Evolutionary conservation across 2,797 vertebrate species (phyloP), one percentile per base, ranked within the genome.

Genomic region (Catamblyrhynchus diadema): DNA sequence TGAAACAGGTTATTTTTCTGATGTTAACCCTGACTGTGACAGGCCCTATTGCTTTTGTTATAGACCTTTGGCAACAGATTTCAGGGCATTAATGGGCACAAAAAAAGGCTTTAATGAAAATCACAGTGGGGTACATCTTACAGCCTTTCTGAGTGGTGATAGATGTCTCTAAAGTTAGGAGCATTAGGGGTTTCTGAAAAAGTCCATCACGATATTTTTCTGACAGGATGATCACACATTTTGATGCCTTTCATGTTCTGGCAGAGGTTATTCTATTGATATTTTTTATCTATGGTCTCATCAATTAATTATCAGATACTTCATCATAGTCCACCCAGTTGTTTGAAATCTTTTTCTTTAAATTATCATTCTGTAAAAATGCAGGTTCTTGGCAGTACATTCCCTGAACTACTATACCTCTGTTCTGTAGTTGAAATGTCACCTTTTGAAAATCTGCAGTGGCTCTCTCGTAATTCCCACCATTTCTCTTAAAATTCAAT

Each of bases 371-470:
- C 42, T 81, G 25, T 66, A 37, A 81, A 71, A 73, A 44, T 13
- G 0, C 4, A 81, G 67, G 57, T 73, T 86, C 59, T 88, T 93
- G 64, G 33, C 69, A 95, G 54, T 64, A 79, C 37, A 33, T 95
- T 96, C 74, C 66, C 89, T 93, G 75, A 90, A 90, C 8, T 54
- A 39, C 39, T 60, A 24, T 30, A 56, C 44, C 56, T 64, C 92
- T 95, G 28, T 90, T 96, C 45, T 82, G 60, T 59, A 92, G 88
- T 64, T 94, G 74, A 84, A 85, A 95, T 50, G 57, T 70, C 44
- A 80, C 64, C 53, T 89, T 83, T 87, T 65, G 70, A 90, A 95
- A 96, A 95, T 64, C 85, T 93, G 78, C 81, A 81, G 47, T 74
- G 57, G n/a, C 72, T 70, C 61, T 93, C 77, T 94, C 39, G n/a